Percentiles rank a stretch among this genome's conserved stretches.
These are phyloP conservation scores for Gnatocerus cornutus DNA, from an alignment of 2,888 invertebrate genomes.

Conservation along the genomic window DNA sequence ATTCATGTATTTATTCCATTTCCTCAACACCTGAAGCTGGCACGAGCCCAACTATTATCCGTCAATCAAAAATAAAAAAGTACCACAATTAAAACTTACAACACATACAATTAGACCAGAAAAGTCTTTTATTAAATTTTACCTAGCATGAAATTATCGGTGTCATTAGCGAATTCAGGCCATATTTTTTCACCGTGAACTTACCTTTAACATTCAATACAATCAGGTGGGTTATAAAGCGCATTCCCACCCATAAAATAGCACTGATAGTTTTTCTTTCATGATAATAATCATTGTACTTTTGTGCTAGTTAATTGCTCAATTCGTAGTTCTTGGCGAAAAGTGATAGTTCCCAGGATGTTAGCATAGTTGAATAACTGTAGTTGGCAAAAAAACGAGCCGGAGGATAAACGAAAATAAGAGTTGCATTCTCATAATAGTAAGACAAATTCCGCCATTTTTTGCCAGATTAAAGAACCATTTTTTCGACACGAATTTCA, in stretches of 20 bases:
- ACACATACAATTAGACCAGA: constrained; percentile 23
- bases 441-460: not conserved
- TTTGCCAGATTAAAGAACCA: constrained; percentile 10
- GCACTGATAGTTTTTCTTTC: not conserved
- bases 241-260: constrained; percentile 1
- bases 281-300: constrained; percentile 6
- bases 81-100: constrained; percentile 12
- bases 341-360: constrained; percentile 39
- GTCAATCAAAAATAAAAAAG: constrained; percentile 15
- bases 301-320: constrained; percentile 4
- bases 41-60: not conserved
- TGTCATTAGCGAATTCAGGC: constrained; percentile 24
- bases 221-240: constrained; percentile 9
- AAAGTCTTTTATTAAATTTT: constrained; percentile 16
- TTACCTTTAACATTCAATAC: constrained; percentile 23
- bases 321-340: constrained; percentile 12
- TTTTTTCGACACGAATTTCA: constrained; percentile 25
- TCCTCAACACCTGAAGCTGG: constrained; percentile 14
- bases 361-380: constrained; percentile 33
- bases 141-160: constrained; percentile 23
- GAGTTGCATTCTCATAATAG: constrained; percentile 26
- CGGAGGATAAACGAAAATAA: constrained; percentile 37
- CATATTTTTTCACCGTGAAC: constrained; percentile 27
- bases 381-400: constrained; percentile 19
- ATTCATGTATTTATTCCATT: constrained; percentile 22